phyloP scores from a whole-genome alignment of 2,113 vertebrate genomes.

The Okapia johnstoni region DNA sequence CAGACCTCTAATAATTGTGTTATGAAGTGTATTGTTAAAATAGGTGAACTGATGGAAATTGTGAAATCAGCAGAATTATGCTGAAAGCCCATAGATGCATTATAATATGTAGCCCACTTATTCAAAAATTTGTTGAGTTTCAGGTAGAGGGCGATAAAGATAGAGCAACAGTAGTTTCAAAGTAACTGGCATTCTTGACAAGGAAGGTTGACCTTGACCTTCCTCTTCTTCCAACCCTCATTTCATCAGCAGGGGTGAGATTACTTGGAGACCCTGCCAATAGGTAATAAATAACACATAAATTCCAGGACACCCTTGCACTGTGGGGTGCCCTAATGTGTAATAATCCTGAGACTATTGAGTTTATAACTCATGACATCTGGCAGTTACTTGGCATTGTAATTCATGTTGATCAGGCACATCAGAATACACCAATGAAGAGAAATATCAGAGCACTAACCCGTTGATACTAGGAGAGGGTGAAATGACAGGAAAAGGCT shows the following conservation, averaged over 20 bases:
- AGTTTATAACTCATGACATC: slow-evolving; percentile 75
- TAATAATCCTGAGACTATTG: slow-evolving; percentile 79
- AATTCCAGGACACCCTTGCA: slow-evolving; percentile 72
- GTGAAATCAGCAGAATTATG: neutral
- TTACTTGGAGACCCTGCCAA: slow-evolving; percentile 68
- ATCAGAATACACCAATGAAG: slow-evolving; percentile 31
- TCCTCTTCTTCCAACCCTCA: neutral
- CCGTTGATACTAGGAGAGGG: neutral
- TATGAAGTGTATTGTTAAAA: neutral
- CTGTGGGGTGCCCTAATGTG: slow-evolving; percentile 70
- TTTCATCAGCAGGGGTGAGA: slow-evolving; percentile 75
- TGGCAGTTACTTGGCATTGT: slow-evolving; percentile 74
- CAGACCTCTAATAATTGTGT: neutral
- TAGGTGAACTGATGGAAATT: neutral
- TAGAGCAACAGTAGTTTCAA: neutral
- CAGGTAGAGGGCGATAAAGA: slow-evolving; percentile 14
- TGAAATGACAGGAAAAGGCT: slow-evolving; percentile 23
- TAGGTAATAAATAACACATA: slow-evolving; percentile 72
- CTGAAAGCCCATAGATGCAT: neutral
- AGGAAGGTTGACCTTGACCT: slow-evolving; percentile 53
- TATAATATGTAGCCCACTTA: neutral
- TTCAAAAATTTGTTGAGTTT: neutral
- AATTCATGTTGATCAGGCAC: slow-evolving; percentile 66
- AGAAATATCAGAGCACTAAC: slow-evolving; percentile 20
- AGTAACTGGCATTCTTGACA: slow-evolving; percentile 18